Evolutionary conservation across 2,888 invertebrate genomes (phyloP), one percentile per base, ranked within the genome.

Genomic region (Pseudoips prasinana): DNA sequence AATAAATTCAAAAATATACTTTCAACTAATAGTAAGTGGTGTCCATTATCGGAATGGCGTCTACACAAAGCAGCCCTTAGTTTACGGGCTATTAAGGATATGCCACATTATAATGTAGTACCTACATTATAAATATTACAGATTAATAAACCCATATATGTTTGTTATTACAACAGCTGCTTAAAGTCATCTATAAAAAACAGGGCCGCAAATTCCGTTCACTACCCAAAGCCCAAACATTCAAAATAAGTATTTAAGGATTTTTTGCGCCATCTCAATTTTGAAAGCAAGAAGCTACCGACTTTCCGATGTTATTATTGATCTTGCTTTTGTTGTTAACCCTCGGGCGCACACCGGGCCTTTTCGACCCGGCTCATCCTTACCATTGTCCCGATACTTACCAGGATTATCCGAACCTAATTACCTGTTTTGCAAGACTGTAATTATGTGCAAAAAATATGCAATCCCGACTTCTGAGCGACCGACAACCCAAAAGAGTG

Each of bases 211-310:
- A 60, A 57, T 61, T 50, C 53, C 38, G 48, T 57, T 42, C 38
- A 34, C 43, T 55, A 20, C 20, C 7, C 3, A 20, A 61, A 37
- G 38, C 50, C 55, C 57, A 63, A 61, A 59, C 58, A 68, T 49
- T 47, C 42, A 52, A 44, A 54, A 59, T 64, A 63, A 35, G 58
- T 56, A 61, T 68, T n/a, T 64, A 62, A 52, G 45, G 53, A 45
- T 69, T 79, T 79, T 84, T 83, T 77, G 64, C 46, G 19, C 29
- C 33, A 51, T 62, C 56, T 63, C 70, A 64, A 72, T 73, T 71
- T 61, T 66, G 63, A 80, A 81, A 81, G 83, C 82, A 80, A 84
- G 85, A 86, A 87, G 86, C 87, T 86, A 85, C 85, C 87, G 85
- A 85, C 86, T 86, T 86, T 69, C 59, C 73, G 79, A 79, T 83